Base-by-base conservation (phyloP, 2,888 invertebrate genomes). In the Tetranychus truncatus region DNA sequence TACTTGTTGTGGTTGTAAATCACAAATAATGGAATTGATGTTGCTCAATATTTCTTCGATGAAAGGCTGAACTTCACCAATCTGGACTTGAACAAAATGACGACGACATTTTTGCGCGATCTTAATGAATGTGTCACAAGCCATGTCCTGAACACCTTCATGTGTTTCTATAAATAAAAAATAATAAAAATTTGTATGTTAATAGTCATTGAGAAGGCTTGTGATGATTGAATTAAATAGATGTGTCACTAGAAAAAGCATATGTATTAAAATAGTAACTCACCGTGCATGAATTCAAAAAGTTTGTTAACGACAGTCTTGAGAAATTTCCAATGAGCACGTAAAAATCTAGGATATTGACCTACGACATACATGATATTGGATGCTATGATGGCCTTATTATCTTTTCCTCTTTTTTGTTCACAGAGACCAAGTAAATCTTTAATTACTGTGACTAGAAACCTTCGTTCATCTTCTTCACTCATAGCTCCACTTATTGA, bases 301-400 rank as follows among this genome's bases (percentile, higher is more conserved):
- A 99, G 87, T 85, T 99, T 99, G 85, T 97, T 99, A 77, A 99
- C 96, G 81, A 99, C 99, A 74, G 99, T 99, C 86, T 99, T 99
- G 78, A 99, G 87, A 84, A 99, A 99, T 83, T 95, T 94, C 99
- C 99, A 99, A 84, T 99, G 99, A n/a, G 95, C 96, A 80, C 95
- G 87, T 77, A 99, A 86, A 85, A 99, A 99, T 77, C 97, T 81
- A 71, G 99, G 99, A 85, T 99, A 99, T 83, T 99, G 99, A 4
- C 99, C 99, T 75, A 99, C 99, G 77, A 99, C 97, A 84, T 99
- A 97, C 99, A 99, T 99, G 78, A 99, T 99, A 85, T 99, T 99
- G 78, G 96, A 96, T 20, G 99, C 99, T 81, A 99, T 96, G 79
- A 99, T 99, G 76, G 99, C 99, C 85, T 99, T 99, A 85, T 99